phyloP scores from a whole-genome alignment of 2,113 vertebrate genomes.

The Dromas ardeola region DNA sequence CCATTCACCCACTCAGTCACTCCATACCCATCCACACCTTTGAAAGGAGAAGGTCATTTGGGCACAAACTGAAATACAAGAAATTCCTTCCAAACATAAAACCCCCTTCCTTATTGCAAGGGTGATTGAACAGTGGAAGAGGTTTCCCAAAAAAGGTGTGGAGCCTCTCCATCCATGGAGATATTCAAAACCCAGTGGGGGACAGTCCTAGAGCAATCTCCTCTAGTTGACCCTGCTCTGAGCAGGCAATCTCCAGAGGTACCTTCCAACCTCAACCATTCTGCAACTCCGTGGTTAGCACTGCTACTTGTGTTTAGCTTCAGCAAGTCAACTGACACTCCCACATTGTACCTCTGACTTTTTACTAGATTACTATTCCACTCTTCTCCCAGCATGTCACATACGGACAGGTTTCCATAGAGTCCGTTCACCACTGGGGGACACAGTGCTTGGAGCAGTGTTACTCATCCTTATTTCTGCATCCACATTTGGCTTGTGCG shows the following conservation, averaged over 20 bases:
- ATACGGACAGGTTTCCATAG: neutral
- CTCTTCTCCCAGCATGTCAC: neutral
- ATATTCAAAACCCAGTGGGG: neutral
- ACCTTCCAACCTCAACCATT: neutral
- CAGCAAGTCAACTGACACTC: neutral
- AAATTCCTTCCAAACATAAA: neutral
- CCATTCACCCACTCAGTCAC: neutral
- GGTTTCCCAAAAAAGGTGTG: neutral
- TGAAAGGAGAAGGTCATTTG: neutral
- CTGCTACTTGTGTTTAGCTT: neutral
- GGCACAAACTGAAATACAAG: neutral
- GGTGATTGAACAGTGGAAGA: neutral
- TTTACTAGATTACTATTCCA: neutral
- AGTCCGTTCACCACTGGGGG: too few relatives aligned
- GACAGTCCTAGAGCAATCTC: neutral
- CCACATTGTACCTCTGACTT: neutral
- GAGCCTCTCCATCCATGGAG: neutral
- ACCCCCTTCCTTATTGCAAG: neutral
- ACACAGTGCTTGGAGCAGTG: rapidly evolving
- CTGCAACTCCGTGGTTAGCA: neutral
- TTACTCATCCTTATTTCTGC: neutral
- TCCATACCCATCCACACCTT: neutral
- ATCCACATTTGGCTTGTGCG: neutral
- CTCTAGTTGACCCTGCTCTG: neutral
- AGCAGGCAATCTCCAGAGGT: neutral